Base-by-base conservation (phyloP, 1,140 invertebrate genomes). In the Seison nebaliae region DNA sequence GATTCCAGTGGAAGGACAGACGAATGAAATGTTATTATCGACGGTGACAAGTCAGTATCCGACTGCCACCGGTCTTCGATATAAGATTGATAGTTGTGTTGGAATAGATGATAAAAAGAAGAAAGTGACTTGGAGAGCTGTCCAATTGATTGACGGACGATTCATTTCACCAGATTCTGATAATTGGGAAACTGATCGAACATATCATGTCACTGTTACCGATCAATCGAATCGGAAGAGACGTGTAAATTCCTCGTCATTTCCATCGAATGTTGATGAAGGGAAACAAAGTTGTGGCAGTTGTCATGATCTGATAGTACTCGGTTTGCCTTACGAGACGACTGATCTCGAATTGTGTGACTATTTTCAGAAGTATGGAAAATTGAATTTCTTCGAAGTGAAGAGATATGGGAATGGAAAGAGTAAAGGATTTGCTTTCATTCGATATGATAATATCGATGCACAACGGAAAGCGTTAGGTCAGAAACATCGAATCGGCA, bases 271-370 rank as follows among this genome's bases (percentile, higher is more conserved):
- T 43, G 80, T 77, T 29, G 53, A 28, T 48, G 53, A 26, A 76
- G 78, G 51, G 66, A 76, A 45, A 73, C 31, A 39, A 28, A 39
- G 31, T 26, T 28, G 33, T 28, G n/a, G n/a, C n/a, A 81, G 38
- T 48, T 88, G 83, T 63, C 84, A 80, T 45, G 84, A 94, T 62
- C 68, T 94, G 44, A 91, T 94, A 57, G 81, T 94, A 1, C 66
- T 94, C 43, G 51, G 56, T 24, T 44, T 62, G 31, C 59, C 62
- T 12, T 65, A 56, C 51, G 62, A 61, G 43, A 55, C 54, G 30
- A 57, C 49, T 24, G 59, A 65, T 43, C 55, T 62, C 7, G 54
- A 59, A 36, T 48, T 66, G 11, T 46, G 50, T 35, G 52, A 52
- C 26, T 64, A 65, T 47, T 65, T 65, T 45, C 51, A 54, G 28